Conservation (phyloP, 2,888 invertebrate genomes). For the Colostygia pectinataria region DNA sequence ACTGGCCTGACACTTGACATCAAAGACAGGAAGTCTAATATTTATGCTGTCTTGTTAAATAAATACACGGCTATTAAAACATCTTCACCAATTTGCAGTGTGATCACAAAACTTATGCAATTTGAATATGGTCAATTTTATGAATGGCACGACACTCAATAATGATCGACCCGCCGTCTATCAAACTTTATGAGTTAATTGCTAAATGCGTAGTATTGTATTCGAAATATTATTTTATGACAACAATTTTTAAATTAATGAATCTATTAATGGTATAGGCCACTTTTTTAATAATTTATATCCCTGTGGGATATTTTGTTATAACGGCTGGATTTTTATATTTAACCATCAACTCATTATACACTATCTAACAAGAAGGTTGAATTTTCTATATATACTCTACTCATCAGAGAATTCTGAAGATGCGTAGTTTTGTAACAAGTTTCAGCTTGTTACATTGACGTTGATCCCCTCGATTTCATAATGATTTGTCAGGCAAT, state of each 20-base stretch:
- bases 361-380: too few species aligned
- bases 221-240: conserved; percentile 15
- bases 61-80: conserved; percentile 30
- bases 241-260: conserved; percentile 12
- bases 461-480: conserved; percentile 37
- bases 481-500: conserved; percentile 52
- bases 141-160: conserved; percentile 23
- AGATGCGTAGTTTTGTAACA: conserved; percentile 20
- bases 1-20: conserved; percentile 54
- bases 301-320: background rate
- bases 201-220: conserved; percentile 4
- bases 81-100: conserved; percentile 24
- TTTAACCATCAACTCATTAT: too few species aligned
- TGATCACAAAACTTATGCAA: conserved; percentile 34
- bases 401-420: background rate
- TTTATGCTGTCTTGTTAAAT: conserved; percentile 34
- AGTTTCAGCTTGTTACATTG: conserved; percentile 25
- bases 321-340: too few species aligned
- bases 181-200: conserved; percentile 19
- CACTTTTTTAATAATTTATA: too few species aligned
- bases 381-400: too few species aligned
- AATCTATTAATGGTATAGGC: background rate
- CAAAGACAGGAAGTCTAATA: conserved; percentile 57
- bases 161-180: too few species aligned
- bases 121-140: conserved; percentile 20